Base-by-base conservation (phyloP, 2,888 invertebrate species). In the Tetranychus truncatus region DNA sequence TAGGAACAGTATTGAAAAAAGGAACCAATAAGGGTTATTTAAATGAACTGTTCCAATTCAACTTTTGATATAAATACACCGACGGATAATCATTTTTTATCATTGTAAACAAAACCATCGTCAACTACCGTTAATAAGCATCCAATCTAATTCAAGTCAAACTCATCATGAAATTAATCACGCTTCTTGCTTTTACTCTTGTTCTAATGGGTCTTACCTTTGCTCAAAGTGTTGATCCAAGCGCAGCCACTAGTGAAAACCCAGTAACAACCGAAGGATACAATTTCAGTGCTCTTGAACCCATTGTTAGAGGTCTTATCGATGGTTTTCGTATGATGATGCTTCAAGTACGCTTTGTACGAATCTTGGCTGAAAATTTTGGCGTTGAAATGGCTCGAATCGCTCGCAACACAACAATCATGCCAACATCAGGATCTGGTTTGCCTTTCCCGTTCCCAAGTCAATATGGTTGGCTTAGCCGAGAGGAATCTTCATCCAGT, bases 341-440 rank as follows among this genome's bases (percentile, higher is more conserved):
- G 69, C 69, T 20, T 11, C 69, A 69, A 69, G 69, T 69, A 11
- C 34, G 21, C 11, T 24, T 20, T 21, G 34, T 69, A 20, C 69
- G 69, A 69, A 24, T 20, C 4, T 69, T 69, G 21, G n/a, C n/a
- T 24, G 34, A 24, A 20, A 24, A 24, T 24, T 11, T 69, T 20
- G 69, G 69, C 20, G 21, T 24, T 24, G 69, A 69, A 24, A 69
- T 69, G 69, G 69, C 8, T 20, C n/a, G 69, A 69, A 69, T 69
- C 34, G 34, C 69, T 24, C 34, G 20, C 6, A 69, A 69, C 69
- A 69, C 20, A 5, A 69, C 21, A 5, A 69, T 21, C 20, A 55
- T 55, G 55, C 55, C 55, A 15, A 15, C 55, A 9, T 20, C 69
- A 20, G 21, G 34, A 21, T 8, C 69, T 20, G 18, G 18, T 20